Base-by-base conservation (phyloP, 2,113 vertebrate species). In the Pao palembangensis region DNA sequence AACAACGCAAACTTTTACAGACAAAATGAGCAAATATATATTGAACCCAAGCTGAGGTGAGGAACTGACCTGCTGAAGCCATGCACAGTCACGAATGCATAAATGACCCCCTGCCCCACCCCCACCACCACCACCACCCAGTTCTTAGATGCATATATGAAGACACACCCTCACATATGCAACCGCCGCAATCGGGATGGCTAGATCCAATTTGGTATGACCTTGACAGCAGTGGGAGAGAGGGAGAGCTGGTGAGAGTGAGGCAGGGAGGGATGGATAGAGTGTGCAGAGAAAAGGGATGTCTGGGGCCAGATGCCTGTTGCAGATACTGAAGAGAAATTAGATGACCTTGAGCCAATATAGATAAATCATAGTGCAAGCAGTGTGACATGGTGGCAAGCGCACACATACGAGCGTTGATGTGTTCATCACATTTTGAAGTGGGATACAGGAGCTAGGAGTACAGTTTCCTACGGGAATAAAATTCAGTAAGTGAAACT, bases 181-280 rank as follows among this genome's bases (percentile, higher is more conserved):
- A 58, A 3, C 28, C 20, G 15, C 21, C 3, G 23, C 23, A 85
- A 82, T 86, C 82, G 86, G 88, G 88, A 90, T 90, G 91, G 73
- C 91, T 89, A 90, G 91, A 92, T 71, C 82, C 90, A 90, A 91
- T 90, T 90, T 86, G 86, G 91, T 89, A 89, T 85, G 91, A 95
- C 94, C 94, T 98, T 96, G 94, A 92, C 88, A 87, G 66, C 55
- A 82, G 64, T 64, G 5, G 44, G 70, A 81, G 71, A 50, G 70
- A 60, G 64, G 53, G 65, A 49, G 16, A 78, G 79, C 62, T 67
- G 55, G 46, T 54, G 5, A 44, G 70, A 81, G 71, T 41, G 70
- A 64, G 61, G 53, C 61, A 49, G 16, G 67, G 21, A 57, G 47
- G 47, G 72, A 64, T 54, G 81, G 79, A 67, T 69, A 52, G 43